Evolutionary conservation across 1,140 invertebrate genomes (phyloP).

Genomic region (Sesamia nonagrioides): DNA sequence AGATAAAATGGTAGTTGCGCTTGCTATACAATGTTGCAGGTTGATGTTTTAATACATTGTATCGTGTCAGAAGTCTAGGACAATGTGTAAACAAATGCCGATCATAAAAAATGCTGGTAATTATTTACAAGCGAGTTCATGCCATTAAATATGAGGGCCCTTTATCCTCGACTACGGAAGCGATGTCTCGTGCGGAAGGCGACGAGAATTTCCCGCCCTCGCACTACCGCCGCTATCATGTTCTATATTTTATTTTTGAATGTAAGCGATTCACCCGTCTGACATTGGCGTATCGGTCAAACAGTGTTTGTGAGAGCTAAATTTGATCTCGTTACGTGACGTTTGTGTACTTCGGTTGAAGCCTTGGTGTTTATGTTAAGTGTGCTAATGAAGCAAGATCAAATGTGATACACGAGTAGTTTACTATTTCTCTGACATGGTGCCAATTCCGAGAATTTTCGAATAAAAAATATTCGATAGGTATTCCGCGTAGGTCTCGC

Average conservation of each 20-base stretch:
- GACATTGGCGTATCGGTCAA: slow-evolving; percentile 39
- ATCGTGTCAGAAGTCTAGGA: no score
- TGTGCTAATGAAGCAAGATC: slow-evolving; percentile 26
- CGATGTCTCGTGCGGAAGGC: slow-evolving; percentile 49
- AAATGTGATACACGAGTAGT: slow-evolving; percentile 22
- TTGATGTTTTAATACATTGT: no score
- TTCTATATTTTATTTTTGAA: slow-evolving; percentile 33
- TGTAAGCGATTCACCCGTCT: slow-evolving; percentile 3
- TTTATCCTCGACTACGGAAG: slow-evolving; percentile 21
- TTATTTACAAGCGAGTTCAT: slow-evolving; percentile 7
- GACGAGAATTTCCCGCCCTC: slow-evolving; percentile 47
- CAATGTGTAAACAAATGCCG: no score
- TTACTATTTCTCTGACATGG: slow-evolving; percentile 11
- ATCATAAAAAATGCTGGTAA: not conserved
- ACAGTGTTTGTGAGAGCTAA: slow-evolving; percentile 14
- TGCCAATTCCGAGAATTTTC: slow-evolving; percentile 18
- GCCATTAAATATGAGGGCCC: slow-evolving; percentile 12
- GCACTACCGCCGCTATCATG: not conserved
- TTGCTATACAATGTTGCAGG: no score
- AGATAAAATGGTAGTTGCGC: no score
- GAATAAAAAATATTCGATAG: slow-evolving; percentile 15
- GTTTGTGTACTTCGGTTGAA: not conserved
- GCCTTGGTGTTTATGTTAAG: slow-evolving; percentile 12
- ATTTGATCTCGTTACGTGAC: slow-evolving; percentile 29
- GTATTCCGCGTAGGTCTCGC: not conserved